Conservation (phyloP, 2,797 vertebrate genomes). For the Hipposideros larvatus region DNA sequence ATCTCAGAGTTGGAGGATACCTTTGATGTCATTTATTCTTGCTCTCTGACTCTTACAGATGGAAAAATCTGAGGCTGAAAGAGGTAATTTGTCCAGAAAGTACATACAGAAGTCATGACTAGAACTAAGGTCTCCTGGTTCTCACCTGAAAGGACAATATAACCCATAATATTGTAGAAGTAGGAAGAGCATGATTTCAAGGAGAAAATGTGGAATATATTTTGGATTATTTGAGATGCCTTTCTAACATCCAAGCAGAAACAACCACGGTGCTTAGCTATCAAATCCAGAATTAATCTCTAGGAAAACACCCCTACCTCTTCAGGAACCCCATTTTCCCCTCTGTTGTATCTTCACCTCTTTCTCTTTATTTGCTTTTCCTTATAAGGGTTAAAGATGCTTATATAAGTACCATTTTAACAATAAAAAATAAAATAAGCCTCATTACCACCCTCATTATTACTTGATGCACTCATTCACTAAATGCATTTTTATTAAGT, state of each 20-base stretch:
- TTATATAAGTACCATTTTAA: background rate
- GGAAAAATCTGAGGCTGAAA: background rate
- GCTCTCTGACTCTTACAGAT: background rate
- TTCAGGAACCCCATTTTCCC: background rate
- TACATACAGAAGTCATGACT: background rate
- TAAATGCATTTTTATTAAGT: background rate
- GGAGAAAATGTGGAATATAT: background rate
- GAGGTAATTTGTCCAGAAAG: background rate
- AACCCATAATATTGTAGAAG: background rate
- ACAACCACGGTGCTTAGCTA: background rate
- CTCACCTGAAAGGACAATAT: background rate
- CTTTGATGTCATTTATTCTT: background rate
- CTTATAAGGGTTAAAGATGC: background rate
- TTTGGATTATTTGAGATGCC: background rate
- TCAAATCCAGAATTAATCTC: background rate
- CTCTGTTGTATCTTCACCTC: background rate
- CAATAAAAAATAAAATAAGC: slow-evolving; percentile 6
- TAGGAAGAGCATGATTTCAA: background rate
- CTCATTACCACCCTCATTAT: background rate
- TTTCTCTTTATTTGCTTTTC: background rate
- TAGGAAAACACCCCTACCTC: background rate
- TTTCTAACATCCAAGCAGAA: background rate
- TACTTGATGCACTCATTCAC: background rate
- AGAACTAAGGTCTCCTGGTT: background rate
- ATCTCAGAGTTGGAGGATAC: background rate